Conservation (phyloP, 2,113 vertebrate species). For the Chelonoidis abingdonii region DNA sequence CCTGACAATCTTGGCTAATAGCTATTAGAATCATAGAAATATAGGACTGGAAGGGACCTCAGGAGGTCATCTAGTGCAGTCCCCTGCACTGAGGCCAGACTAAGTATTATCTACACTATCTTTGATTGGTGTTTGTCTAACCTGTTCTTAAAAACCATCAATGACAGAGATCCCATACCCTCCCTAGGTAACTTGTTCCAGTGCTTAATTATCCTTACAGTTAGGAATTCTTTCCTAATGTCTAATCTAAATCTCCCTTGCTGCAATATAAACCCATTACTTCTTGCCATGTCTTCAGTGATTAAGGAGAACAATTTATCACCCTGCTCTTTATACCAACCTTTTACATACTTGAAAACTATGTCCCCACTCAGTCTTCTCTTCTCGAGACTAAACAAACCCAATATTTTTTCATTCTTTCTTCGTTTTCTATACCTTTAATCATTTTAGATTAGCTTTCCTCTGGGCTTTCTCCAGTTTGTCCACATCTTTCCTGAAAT, state of each 20-base stretch:
- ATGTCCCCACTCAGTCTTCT: background rate
- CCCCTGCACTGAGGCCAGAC: background rate
- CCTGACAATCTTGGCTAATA: background rate
- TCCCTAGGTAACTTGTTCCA: background rate
- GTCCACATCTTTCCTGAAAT: background rate
- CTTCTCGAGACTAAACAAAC: background rate
- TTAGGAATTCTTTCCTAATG: background rate
- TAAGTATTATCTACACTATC: background rate
- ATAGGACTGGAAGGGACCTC: background rate
- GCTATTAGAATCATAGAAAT: background rate
- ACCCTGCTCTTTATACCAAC: background rate
- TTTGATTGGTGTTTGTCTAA: background rate
- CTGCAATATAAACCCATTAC: background rate
- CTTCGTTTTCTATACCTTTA: background rate
- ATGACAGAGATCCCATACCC: background rate
- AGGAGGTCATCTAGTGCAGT: background rate
- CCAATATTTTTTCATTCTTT: background rate
- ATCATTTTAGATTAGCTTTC: background rate
- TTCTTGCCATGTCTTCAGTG: background rate
- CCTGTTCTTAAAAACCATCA: background rate
- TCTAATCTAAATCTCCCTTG: background rate
- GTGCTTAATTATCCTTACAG: background rate
- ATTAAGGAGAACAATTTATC: background rate
- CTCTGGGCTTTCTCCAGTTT: background rate
- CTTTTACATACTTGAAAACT: background rate